These are phyloP conservation scores for Caenorhabditis sp. DNA, from an alignment of 2,888 invertebrate genomes.

Conservation along the genomic window DNA sequence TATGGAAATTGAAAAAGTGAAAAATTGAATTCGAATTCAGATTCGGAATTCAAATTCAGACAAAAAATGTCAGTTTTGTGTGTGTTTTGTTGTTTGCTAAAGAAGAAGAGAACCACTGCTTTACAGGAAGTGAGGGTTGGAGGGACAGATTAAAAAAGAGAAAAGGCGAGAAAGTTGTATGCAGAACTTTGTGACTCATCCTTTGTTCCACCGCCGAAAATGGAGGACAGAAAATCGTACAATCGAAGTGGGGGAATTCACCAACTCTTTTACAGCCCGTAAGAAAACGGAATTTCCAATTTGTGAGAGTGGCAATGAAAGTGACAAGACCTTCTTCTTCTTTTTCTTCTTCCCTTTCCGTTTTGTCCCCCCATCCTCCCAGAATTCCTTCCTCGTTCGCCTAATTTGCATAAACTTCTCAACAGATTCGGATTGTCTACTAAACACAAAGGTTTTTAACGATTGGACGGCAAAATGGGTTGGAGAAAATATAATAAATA, in stretches of 20 bases:
- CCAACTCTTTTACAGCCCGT: slow-evolving; percentile 17
- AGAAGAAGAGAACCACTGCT: neutral
- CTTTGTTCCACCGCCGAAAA: neutral
- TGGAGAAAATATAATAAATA: no score
- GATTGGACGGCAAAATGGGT: no score
- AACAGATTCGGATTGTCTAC: no score
- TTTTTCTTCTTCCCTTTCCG: neutral
- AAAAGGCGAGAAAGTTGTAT: slow-evolving; percentile 12
- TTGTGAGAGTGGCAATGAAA: slow-evolving; percentile 34
- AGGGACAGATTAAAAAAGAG: no score
- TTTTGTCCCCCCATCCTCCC: no score
- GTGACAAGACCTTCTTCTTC: slow-evolving; percentile 10
- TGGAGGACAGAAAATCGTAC: slow-evolving; percentile 3
- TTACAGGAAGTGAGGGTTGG: slow-evolving; percentile 1
- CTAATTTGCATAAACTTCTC: slow-evolving; percentile 6
- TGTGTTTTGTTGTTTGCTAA: neutral
- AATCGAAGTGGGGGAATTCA: no score
- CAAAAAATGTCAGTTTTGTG: neutral
- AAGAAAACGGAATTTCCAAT: slow-evolving; percentile 9
- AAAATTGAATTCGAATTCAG: no score
- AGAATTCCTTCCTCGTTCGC: no score
- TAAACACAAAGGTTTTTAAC: no score
- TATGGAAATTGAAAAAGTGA: no score
- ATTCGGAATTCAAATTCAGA: neutral
- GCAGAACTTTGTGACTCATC: slow-evolving; percentile 33